phyloP scores from a whole-genome alignment of 2,113 vertebrate genomes.

The Spermophilus dauricus region DNA sequence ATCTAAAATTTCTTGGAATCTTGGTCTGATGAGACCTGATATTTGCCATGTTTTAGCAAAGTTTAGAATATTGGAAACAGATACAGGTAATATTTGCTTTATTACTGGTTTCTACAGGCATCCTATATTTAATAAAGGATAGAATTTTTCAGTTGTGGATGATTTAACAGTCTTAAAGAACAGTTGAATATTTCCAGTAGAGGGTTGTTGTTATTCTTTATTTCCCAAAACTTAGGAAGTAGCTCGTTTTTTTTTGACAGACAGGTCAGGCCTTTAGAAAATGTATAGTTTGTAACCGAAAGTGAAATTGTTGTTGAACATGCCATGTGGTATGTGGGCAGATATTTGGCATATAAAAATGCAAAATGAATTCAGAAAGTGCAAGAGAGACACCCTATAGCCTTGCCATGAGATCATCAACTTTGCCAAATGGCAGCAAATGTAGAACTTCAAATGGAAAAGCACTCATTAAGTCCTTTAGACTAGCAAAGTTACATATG shows the following conservation, averaged over 20 bases:
- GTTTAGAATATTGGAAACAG: neutral
- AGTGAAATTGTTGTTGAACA: constrained; percentile 49
- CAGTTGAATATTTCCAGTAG: neutral
- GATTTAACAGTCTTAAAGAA: neutral
- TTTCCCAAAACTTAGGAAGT: neutral
- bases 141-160: neutral
- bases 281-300: constrained; percentile 28
- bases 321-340: constrained; percentile 21
- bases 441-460: constrained; percentile 23
- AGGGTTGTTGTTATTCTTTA: neutral
- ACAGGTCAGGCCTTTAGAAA: neutral
- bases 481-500: neutral
- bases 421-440: constrained; percentile 34
- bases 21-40: neutral
- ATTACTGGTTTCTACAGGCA: neutral
- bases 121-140: neutral
- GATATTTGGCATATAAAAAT: constrained; percentile 51
- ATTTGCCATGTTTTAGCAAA: neutral
- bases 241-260: neutral
- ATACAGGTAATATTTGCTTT: neutral
- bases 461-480: neutral
- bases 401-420: neutral
- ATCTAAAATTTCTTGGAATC: neutral
- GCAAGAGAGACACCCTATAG: neutral
- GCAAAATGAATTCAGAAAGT: constrained; percentile 58